Base-by-base conservation (phyloP, 2,797 vertebrate species). In the Rhinatrema bivittatum region DNA sequence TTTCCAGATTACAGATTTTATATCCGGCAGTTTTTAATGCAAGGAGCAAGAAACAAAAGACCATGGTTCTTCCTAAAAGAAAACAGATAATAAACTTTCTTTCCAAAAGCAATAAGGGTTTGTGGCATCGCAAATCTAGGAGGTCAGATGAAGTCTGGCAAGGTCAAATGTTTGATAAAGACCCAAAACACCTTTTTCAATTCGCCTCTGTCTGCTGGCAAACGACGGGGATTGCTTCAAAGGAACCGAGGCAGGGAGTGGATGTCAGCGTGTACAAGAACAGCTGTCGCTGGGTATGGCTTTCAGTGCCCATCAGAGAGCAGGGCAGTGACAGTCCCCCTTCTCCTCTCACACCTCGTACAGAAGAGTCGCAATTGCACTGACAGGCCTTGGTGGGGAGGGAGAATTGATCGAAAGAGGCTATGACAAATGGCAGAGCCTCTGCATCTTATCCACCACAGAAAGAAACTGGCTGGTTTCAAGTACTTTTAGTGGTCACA, bases 71-170 rank as follows among this genome's bases (percentile, higher is more conserved):
- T 32, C 36, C 39, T 25, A 8, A 37, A 22, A 16, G 5, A 24
- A 34, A 29, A 18, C 1, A 3, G 27, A 38, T 40, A 6, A 23
- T 25, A 9, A 12, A 53, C 5, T 5, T 25, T 20, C 5, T 25
- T 20, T 10, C 46, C 29, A 13, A 4, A 46, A 2, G 7, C 40
- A 19, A 40, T 44, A 36, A 48, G 32, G 35, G 27, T 32, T 32
- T 23, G 35, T 24, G 19, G 46, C 45, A 49, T 40, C 36, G 32
- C 55, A 48, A 55, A 49, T 49, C 40, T 36, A 32, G 49, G 32
- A 49, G 40, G 52, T 36, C 35, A 36, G 25, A 39, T 49, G 33
- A 43, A 44, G 40, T 36, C 40, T 38, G 45, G 46, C 43, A 29
- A 40, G 52, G 52, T 49, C 33, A 33, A 36, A 27, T 9, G 32